Evolutionary conservation across 1,140 invertebrate genomes (phyloP), one percentile per base, ranked within the genome.

Genomic region (Hycleus phaleratus): DNA sequence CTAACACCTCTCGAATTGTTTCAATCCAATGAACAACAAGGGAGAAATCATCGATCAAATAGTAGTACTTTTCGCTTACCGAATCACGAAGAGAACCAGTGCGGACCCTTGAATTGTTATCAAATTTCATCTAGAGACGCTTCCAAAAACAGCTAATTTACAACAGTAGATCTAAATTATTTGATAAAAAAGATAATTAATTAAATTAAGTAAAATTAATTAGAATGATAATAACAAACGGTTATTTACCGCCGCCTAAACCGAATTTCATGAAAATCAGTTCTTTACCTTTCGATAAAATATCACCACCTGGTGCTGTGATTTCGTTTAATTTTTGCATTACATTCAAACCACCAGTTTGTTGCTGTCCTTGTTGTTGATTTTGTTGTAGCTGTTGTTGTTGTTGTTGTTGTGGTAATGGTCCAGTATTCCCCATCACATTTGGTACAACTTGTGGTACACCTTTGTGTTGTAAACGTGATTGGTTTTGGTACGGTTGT

Each of bases 201-300:
- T 48, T 57, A 48, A 60, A 56, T 43, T 47, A 44, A 66, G 52
- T 53, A 51, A 57, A 49, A 39, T 10, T 38, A 47, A 38, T 56
- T 56, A 56, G 10, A 47, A 55, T 61, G 58, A 47, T 55, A 51
- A 32, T 32, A 3, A 32, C 32, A 32, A 32, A 32, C 46, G 78
- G 81, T 84, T 85, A 86, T 85, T 86, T 86, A 61, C 82, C 68
- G 3, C 82, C 50, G 66, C 87, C 88, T 60, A 92, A 78, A 49
- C 90, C 90, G 71, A 93, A 93, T 78, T 91, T 92, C 82, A 91
- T 91, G 74, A 93, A 93, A 69, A 92, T 91, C 39, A 90, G 80
- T 77, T 92, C 90, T 77, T 93, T 92, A 62, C 90, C 90, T 76
- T 93, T 93, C 63, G 90, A 91, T 39, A 92, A 78, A 56, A 92